A percentile compares a stretch with the other conserved stretches of the same genome.
These are phyloP conservation scores for Microplitis deprimator DNA, from an alignment of 2,888 invertebrate species.

Conservation along the genomic window DNA sequence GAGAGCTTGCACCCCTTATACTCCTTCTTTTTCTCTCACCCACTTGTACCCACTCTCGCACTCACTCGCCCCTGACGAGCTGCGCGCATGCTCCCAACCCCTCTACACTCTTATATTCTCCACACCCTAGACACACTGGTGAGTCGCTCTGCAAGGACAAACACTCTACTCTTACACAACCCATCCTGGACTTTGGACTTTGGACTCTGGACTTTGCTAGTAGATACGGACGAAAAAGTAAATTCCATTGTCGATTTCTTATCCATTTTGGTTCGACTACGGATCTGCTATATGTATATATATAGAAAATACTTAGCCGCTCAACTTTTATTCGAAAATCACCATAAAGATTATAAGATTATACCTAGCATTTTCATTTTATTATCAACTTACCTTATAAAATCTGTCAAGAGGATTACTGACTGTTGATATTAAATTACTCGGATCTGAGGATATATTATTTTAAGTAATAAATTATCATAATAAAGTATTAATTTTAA, in stretches of 20 bases:
- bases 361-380: neutral
- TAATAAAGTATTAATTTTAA: too few relatives aligned
- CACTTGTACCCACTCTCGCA: slow-evolving; percentile 10
- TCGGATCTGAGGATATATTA: neutral
- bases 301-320: neutral
- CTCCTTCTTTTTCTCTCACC: slow-evolving; percentile 30
- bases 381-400: neutral
- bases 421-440: neutral
- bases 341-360: neutral
- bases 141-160: slow-evolving; percentile 26
- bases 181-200: neutral
- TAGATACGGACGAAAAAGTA: neutral
- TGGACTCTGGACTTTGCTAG: neutral
- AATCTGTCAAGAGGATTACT: slow-evolving; percentile 1
- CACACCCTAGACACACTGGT: slow-evolving; percentile 37
- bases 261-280: neutral
- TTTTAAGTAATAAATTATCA: neutral
- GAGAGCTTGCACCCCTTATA: slow-evolving; percentile 47
- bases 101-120: slow-evolving; percentile 27
- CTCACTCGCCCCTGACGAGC: slow-evolving; percentile 47
- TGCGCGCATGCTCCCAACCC: slow-evolving; percentile 50
- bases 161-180: slow-evolving; percentile 12
- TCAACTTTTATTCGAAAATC: neutral
- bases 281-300: neutral
- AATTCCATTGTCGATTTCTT: neutral